Conservation (phyloP, 2,797 vertebrate species). For the Hybognathus amarus region DNA sequence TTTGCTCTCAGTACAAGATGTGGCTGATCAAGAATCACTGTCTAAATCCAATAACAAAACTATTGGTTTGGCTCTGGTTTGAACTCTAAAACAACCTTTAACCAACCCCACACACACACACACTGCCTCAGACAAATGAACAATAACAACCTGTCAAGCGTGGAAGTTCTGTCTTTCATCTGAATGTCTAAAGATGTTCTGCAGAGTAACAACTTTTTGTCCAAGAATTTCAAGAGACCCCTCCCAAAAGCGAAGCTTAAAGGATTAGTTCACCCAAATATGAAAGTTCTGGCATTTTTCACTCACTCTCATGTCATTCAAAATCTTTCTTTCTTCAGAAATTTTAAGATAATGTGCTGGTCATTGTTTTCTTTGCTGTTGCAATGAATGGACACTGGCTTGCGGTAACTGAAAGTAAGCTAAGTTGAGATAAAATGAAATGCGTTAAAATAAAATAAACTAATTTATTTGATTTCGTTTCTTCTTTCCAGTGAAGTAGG, state of each 20-base stretch:
- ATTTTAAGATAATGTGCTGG: neutral
- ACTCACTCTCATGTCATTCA: neutral
- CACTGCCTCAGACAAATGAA: slow-evolving; percentile 53
- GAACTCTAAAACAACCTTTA: slow-evolving; percentile 56
- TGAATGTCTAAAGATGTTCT: slow-evolving; percentile 46
- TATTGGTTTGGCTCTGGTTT: slow-evolving; percentile 47
- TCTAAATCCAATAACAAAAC: slow-evolving; percentile 54
- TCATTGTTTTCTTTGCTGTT: neutral
- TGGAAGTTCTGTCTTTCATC: slow-evolving; percentile 52
- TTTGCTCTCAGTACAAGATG: slow-evolving; percentile 50
- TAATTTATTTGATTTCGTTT: neutral
- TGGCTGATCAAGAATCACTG: slow-evolving; percentile 49
- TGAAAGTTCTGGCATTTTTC: neutral
- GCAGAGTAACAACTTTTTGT: slow-evolving; percentile 24
- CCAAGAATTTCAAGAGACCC: neutral
- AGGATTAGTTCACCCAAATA: neutral
- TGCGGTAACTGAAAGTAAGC: neutral
- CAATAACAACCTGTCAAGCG: slow-evolving; percentile 64
- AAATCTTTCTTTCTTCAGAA: neutral
- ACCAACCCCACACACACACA: slow-evolving; percentile 42
- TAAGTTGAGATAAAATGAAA: neutral
- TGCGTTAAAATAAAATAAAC: neutral
- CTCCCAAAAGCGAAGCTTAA: neutral
- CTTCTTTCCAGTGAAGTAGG: neutral
- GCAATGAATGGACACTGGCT: neutral